Evolutionary conservation across 2,113 vertebrate species (phyloP).

Genomic region (Pardalotus punctatus): DNA sequence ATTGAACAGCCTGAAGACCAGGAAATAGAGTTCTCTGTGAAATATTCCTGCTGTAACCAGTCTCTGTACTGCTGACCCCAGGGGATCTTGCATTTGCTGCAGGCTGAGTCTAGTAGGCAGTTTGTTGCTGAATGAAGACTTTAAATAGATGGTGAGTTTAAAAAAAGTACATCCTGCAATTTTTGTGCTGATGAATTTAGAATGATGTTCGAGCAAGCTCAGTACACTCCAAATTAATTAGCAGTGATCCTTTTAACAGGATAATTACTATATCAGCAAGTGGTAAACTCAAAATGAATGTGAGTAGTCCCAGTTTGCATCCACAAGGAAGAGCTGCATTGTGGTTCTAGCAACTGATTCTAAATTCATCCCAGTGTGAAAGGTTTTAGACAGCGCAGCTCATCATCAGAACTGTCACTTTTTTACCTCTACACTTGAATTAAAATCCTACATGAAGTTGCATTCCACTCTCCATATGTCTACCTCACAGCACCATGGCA

Average conservation of each 20-base stretch:
- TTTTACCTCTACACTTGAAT: background rate
- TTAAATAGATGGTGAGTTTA: background rate
- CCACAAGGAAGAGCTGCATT: background rate
- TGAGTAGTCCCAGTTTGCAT: background rate
- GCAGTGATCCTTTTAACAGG: constrained; percentile 17
- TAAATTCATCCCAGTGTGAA: background rate
- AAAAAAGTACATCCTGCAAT: background rate
- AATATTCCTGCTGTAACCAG: constrained; percentile 30
- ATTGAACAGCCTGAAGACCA: background rate
- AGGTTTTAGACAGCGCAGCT: background rate
- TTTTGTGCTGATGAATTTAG: constrained; percentile 50
- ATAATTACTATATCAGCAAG: constrained; percentile 36
- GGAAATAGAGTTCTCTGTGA: background rate
- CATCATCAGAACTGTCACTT: background rate
- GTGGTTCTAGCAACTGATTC: background rate
- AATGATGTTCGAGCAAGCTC: constrained; percentile 5
- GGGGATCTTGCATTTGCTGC: constrained; percentile 17
- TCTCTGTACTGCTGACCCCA: background rate
- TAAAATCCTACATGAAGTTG: background rate
- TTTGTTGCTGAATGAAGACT: background rate
- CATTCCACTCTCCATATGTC: background rate
- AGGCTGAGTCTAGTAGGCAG: background rate
- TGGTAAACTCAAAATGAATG: constrained; percentile 12
- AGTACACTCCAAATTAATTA: constrained; percentile 44
- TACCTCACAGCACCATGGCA: background rate